A percentile compares a stretch with the other conserved stretches of the same genome.
Conservation (phyloP, 2,797 vertebrate species). For the Sebastes flavidus region DNA sequence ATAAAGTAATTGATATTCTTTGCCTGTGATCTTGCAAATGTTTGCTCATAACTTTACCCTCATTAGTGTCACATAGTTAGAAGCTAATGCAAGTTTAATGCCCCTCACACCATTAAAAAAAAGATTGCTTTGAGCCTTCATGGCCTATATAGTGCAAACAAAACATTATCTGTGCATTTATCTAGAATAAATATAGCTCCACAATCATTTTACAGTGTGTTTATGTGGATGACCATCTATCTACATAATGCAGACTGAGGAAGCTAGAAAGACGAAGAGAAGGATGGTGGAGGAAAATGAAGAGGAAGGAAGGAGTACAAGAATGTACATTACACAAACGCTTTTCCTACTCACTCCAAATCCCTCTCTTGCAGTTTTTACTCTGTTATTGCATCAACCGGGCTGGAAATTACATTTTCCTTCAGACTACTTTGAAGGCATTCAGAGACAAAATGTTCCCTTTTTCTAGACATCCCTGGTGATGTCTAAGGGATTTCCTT, state of each 20-base stretch:
- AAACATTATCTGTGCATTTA: constrained; percentile 1
- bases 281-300: neutral
- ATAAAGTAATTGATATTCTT: constrained; percentile 20
- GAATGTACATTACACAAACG: neutral
- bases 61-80: constrained; percentile 53
- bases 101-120: constrained; percentile 1
- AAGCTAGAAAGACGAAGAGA: neutral
- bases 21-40: constrained; percentile 13
- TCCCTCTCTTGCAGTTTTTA: constrained; percentile 53
- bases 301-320: neutral
- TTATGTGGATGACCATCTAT: neutral
- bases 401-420: neutral
- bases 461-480: neutral
- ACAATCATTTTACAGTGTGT: neutral
- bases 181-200: neutral
- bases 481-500: neutral
- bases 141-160: constrained; percentile 43
- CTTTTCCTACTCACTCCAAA: constrained; percentile 18
- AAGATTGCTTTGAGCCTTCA: constrained; percentile 16
- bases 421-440: neutral
- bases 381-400: constrained; percentile 53
- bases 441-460: neutral
- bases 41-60: constrained; percentile 27
- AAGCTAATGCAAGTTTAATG: constrained; percentile 49
- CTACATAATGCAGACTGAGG: neutral